A percentile compares a stretch with the other conserved stretches of the same genome.
These are phyloP conservation scores for Ochotona curzoniae DNA, from an alignment of 2,113 vertebrate genomes.

Conservation along the genomic window DNA sequence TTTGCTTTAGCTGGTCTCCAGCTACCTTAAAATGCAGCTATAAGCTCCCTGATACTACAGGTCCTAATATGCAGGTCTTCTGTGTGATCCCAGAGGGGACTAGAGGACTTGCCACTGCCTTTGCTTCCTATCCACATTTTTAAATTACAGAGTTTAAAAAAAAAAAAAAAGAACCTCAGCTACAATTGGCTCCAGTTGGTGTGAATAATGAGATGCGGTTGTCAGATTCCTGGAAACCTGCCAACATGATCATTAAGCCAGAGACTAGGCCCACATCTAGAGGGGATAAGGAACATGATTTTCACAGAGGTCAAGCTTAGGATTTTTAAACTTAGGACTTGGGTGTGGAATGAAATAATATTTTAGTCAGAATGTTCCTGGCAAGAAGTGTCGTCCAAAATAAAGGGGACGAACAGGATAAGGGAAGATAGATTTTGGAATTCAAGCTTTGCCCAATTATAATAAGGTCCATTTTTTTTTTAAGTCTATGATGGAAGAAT, in stretches of 20 bases:
- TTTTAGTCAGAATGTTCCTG: constrained; percentile 46
- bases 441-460: constrained; percentile 71
- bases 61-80: constrained; percentile 52
- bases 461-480: constrained; percentile 51
- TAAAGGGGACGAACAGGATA: neutral
- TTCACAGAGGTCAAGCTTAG: constrained; percentile 62
- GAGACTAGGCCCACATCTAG: constrained; percentile 38
- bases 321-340: constrained; percentile 43
- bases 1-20: constrained; percentile 35
- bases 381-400: neutral
- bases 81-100: constrained; percentile 45
- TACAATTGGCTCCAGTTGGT: constrained; percentile 80
- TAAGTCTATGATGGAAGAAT: constrained; percentile 70
- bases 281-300: constrained; percentile 36
- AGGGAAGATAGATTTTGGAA: constrained; percentile 23
- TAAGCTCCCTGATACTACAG: constrained; percentile 12
- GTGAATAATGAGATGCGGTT: constrained; percentile 75
- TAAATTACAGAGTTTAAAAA: constrained; percentile 49
- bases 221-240: constrained; percentile 74
- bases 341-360: constrained; percentile 19
- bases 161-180: constrained; percentile 20
- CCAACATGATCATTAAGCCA: constrained; percentile 64
- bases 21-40: constrained; percentile 63
- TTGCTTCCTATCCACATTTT: constrained; percentile 73
- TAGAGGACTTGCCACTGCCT: constrained; percentile 37